A percentile compares a stretch with the other conserved stretches of the same genome.
phyloP scores from a whole-genome alignment of 2,113 vertebrate species.

The Bothrops jararaca region DNA sequence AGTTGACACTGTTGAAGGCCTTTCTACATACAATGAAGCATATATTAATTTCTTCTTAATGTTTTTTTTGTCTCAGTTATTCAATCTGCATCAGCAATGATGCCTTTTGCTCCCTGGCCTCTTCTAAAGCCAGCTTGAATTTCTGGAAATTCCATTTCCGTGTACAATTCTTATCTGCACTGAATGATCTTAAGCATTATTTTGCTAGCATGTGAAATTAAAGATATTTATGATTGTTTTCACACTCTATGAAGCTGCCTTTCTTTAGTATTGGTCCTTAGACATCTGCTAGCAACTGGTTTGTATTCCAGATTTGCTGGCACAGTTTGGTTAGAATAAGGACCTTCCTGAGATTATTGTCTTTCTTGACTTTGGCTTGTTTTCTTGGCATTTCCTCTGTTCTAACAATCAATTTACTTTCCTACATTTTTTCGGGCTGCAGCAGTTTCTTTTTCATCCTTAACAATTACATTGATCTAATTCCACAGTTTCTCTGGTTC shows the following conservation, averaged over 20 bases:
- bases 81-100: background rate
- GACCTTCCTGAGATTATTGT: background rate
- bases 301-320: background rate
- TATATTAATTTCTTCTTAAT: background rate
- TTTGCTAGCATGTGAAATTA: background rate
- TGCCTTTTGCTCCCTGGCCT: background rate
- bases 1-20: background rate
- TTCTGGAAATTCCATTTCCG: background rate
- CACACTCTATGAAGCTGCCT: background rate
- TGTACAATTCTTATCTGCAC: background rate
- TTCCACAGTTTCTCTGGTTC: background rate
- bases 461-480: background rate
- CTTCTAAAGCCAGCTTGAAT: background rate
- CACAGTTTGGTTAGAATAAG: background rate
- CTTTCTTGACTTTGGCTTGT: background rate
- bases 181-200: background rate
- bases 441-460: background rate
- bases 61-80: background rate
- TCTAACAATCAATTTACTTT: background rate
- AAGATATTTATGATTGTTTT: background rate
- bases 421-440: background rate
- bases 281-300: background rate
- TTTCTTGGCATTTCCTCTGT: background rate
- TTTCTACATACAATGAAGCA: background rate
- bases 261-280: background rate